A percentile compares a stretch with the other conserved stretches of the same genome.
Evolutionary conservation across 2,888 invertebrate species (phyloP).

Genomic region (Eumerus sabulonum): DNA sequence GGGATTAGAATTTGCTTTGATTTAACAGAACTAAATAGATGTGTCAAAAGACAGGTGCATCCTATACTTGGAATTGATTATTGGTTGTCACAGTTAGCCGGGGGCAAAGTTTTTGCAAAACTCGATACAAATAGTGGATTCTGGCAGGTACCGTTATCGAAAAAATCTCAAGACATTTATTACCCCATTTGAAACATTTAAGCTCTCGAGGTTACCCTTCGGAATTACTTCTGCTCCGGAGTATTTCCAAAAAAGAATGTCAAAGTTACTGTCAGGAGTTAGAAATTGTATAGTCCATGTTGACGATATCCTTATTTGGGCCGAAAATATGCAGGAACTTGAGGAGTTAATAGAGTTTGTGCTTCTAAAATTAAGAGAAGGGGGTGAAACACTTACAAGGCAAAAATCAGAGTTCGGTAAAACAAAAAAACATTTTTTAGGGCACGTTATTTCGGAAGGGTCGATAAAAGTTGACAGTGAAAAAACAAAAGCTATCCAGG

Average conservation of each 20-base stretch:
- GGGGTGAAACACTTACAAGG: background rate
- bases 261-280: background rate
- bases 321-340: constrained; percentile 3
- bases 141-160: constrained; percentile 12
- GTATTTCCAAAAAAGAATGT: constrained; percentile 14
- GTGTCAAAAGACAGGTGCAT: constrained; percentile 9
- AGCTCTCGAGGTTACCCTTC: too few relatives aligned
- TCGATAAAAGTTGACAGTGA: background rate
- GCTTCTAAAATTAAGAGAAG: constrained; percentile 3
- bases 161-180: constrained; percentile 12
- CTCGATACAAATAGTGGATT: too few relatives aligned
- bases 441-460: background rate
- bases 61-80: constrained; percentile 16
- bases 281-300: constrained; percentile 3
- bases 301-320: constrained; percentile 10
- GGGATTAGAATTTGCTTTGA: constrained; percentile 22
- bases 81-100: constrained; percentile 28
- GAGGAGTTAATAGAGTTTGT: constrained; percentile 4
- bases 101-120: constrained; percentile 23
- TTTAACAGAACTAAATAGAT: constrained; percentile 7
- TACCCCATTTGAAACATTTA: constrained; percentile 12
- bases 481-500: background rate
- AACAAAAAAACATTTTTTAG: constrained; percentile 6
- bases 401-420: constrained; percentile 1
- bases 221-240: too few relatives aligned